Base-by-base conservation (phyloP, 2,797 vertebrate species). In the Sebastes vulpes region DNA sequence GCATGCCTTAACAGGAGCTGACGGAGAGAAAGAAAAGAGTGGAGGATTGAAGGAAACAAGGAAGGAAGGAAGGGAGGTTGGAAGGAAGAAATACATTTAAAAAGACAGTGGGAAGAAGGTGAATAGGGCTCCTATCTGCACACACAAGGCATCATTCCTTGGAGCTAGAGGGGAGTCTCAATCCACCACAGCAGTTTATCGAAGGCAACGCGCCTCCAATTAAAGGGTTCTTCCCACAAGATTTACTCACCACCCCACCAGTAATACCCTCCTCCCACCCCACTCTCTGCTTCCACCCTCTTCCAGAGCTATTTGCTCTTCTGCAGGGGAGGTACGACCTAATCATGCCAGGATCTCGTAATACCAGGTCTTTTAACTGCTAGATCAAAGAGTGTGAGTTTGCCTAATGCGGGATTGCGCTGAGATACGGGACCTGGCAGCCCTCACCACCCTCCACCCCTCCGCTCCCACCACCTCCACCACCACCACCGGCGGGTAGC, bases 321-420 rank as follows among this genome's bases (percentile, higher is more conserved):
- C 84, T 84, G 73, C 66, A 46, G 70, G 32, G 53, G 29, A 80
- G 76, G 72, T 73, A 76, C 60, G 78, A 53, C 69, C 48, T 68
- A 74, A 87, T 91, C 87, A 72, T 56, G 60, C 73, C 76, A 74
- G 68, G 61, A 90, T 92, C 84, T 88, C 67, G 10, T 89, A 83
- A 87, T 80, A 81, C 85, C 78, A 57, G 65, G 87, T 79, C 82
- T 92, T 91, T 87, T 91, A 91, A 89, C 86, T 79, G 77, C 74
- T n/a, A 72, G 87, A 94, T 95, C 87, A 95, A 95, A 95, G 86
- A 72, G 65, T 73, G 82, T 5, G 53, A 70, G 79, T 92, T 89
- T 89, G 75, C 75, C 81, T 94, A 83, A 89, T 88, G 82, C 57
- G 8, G 81, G 85, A 93, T 93, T 92, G 89, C 58, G 38, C 67